A percentile compares a stretch with the other conserved stretches of the same genome.
These are phyloP conservation scores for Drosophila chauvacae DNA, from an alignment of 1,140 invertebrate species.

Conservation along the genomic window DNA sequence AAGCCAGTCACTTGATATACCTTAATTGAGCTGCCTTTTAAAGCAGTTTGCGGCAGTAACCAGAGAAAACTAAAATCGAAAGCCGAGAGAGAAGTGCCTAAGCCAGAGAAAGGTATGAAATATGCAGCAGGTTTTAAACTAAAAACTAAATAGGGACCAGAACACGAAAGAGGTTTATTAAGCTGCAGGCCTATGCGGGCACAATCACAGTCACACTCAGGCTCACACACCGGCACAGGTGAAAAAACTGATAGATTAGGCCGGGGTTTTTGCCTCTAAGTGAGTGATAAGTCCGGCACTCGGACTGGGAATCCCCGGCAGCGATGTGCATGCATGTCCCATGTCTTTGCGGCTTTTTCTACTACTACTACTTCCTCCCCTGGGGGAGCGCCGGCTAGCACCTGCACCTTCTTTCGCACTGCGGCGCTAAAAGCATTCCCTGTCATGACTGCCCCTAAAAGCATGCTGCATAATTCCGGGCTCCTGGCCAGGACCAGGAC, in stretches of 20 bases:
- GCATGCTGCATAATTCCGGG: conserved; percentile 50
- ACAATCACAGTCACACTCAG: background rate
- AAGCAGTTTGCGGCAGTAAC: conserved; percentile 1
- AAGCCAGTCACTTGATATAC: conserved; percentile 51
- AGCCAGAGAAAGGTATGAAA: background rate
- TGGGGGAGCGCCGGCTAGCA: background rate
- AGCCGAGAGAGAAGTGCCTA: background rate
- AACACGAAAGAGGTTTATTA: background rate
- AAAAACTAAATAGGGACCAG: background rate
- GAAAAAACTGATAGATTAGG: conserved; percentile 30
- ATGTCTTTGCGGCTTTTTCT: conserved; percentile 1
- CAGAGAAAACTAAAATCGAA: conserved; percentile 27
- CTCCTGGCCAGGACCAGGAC: conserved; percentile 31
- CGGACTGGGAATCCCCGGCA: conserved; percentile 25
- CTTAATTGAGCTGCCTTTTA: conserved; percentile 57
- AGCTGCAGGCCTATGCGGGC: background rate
- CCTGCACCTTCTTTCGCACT: conserved; percentile 1
- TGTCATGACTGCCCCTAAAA: conserved; percentile 39
- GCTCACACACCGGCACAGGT: background rate
- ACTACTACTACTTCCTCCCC: background rate
- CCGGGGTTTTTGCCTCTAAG: conserved; percentile 1
- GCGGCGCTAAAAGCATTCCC: conserved; percentile 42
- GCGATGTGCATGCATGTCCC: conserved; percentile 16
- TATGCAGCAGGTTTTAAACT: background rate
- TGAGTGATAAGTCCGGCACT: conserved; percentile 38